These are phyloP conservation scores for Centruroides sculpturatus DNA, from an alignment of 1,140 invertebrate species.

Conservation along the genomic window DNA sequence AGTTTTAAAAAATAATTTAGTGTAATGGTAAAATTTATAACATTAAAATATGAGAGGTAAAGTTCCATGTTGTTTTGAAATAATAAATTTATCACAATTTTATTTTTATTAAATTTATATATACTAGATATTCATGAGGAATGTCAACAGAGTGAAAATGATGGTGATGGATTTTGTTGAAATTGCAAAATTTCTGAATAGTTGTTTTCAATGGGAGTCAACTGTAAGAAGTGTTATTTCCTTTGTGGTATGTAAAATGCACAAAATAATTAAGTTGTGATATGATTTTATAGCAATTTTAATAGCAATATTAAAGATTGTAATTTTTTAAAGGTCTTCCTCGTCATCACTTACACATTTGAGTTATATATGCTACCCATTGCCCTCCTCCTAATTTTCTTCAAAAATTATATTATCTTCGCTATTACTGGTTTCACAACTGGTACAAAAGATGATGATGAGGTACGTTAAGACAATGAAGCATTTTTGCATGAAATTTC, in stretches of 20 bases:
- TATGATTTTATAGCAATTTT: too few relatives aligned
- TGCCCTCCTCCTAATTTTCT: constrained; percentile 54
- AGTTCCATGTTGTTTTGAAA: too few relatives aligned
- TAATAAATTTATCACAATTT: not conserved
- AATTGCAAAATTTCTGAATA: constrained; percentile 78
- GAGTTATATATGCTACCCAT: constrained; percentile 77
- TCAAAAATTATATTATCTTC: constrained; percentile 39
- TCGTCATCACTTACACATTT: constrained; percentile 65
- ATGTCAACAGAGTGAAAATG: constrained; percentile 81
- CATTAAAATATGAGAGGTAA: too few relatives aligned
- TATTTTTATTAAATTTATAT: not conserved
- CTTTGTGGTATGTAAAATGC: constrained; percentile 43
- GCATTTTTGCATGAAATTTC: too few relatives aligned
- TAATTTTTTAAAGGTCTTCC: constrained; percentile 35
- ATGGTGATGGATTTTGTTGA: constrained; percentile 80
- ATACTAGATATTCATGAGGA: constrained; percentile 63
- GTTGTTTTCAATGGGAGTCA: constrained; percentile 95
- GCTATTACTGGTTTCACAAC: not conserved
- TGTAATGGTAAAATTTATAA: too few relatives aligned
- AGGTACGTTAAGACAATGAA: constrained; percentile 4
- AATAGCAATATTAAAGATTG: too few relatives aligned
- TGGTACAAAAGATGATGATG: constrained; percentile 14
- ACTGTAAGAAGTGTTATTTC: constrained; percentile 72
- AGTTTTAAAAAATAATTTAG: too few relatives aligned
- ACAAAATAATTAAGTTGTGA: not conserved